Evolutionary conservation across 2,797 vertebrate species (phyloP).

Genomic region (Eospalax fontanierii): DNA sequence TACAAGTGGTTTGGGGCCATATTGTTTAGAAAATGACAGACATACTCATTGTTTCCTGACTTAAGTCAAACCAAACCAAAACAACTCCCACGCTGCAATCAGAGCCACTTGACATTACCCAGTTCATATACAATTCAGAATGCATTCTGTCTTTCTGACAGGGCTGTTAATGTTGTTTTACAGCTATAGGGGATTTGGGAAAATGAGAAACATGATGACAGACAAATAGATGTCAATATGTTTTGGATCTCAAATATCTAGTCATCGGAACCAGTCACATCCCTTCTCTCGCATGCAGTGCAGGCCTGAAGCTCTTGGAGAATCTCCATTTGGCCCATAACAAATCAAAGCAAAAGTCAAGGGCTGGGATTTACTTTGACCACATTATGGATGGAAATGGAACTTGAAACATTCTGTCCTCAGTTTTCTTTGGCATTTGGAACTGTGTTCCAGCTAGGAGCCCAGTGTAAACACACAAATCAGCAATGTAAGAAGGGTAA

Average conservation of each 20-base stretch:
- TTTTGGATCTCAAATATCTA: slow-evolving; percentile 43
- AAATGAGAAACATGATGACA: slow-evolving; percentile 52
- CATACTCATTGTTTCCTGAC: slow-evolving; percentile 75
- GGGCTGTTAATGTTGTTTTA: slow-evolving; percentile 57
- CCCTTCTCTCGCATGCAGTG: background rate
- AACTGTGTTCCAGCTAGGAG: background rate
- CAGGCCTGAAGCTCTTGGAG: background rate
- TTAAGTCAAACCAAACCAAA: slow-evolving; percentile 74
- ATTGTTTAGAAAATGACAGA: slow-evolving; percentile 76
- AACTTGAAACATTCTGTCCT: slow-evolving; percentile 28
- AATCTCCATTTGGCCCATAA: background rate
- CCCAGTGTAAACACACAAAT: slow-evolving; percentile 30
- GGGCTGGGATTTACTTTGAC: background rate
- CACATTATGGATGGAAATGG: slow-evolving; percentile 16
- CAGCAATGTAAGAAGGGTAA: background rate
- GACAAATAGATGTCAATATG: slow-evolving; percentile 39
- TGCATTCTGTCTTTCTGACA: slow-evolving; percentile 68
- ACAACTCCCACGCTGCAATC: slow-evolving; percentile 66
- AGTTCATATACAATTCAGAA: slow-evolving; percentile 57
- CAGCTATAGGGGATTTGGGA: background rate
- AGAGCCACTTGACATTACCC: slow-evolving; percentile 72
- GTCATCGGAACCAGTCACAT: slow-evolving; percentile 23
- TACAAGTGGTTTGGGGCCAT: slow-evolving; percentile 51
- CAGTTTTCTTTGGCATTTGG: slow-evolving; percentile 53
- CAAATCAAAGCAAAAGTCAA: background rate